A percentile compares a stretch with the other conserved stretches of the same genome.
phyloP scores from a whole-genome alignment of 2,797 vertebrate species.

The Pogoniulus pusillus region DNA sequence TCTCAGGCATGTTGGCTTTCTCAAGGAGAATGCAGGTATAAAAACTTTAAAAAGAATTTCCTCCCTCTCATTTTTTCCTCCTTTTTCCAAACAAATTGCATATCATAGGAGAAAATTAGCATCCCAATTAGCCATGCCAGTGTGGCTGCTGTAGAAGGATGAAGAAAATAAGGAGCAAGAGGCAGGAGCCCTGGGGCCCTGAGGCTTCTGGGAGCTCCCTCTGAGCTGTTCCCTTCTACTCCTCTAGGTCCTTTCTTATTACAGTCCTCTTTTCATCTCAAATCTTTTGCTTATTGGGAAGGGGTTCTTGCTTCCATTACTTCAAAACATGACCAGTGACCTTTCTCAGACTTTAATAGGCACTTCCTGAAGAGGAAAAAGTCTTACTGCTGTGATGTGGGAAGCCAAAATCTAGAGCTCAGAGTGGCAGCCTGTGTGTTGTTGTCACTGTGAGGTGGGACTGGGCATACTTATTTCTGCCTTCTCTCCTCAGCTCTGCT shows the following conservation, averaged over 20 bases:
- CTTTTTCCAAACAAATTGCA: neutral
- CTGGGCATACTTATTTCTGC: neutral
- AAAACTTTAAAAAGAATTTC: neutral
- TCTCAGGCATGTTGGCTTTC: neutral
- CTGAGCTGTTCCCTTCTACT: neutral
- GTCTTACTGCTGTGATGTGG: neutral
- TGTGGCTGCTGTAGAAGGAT: neutral
- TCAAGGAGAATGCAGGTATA: neutral
- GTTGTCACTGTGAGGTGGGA: fast-evolving
- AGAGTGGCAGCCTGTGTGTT: neutral
- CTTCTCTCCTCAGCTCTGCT: neutral
- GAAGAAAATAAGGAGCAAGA: neutral
- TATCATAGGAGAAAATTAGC: neutral
- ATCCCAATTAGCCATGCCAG: neutral
- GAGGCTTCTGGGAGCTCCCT: neutral
- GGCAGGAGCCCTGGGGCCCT: neutral
- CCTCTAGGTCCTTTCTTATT: neutral
- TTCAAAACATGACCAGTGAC: neutral
- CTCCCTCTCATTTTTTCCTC: neutral
- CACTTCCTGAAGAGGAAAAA: neutral
- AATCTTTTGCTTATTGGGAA: neutral
- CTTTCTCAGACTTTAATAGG: neutral
- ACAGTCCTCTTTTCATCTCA: neutral
- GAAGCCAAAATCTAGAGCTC: neutral
- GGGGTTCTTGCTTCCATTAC: neutral